Evolutionary conservation across 2,797 vertebrate genomes (phyloP).

Genomic region (Picus viridis): DNA sequence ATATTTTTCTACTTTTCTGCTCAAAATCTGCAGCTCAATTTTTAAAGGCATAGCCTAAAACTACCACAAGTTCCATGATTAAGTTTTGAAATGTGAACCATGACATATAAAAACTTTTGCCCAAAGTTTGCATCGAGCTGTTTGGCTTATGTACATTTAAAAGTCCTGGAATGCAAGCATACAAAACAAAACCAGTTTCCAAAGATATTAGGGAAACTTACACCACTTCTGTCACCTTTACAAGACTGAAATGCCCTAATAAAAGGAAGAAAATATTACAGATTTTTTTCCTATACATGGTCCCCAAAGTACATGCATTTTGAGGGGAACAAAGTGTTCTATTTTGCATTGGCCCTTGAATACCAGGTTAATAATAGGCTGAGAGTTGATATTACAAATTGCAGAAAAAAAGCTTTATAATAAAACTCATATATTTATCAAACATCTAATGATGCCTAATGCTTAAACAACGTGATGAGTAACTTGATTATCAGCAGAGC

Average conservation of each 20-base stretch:
- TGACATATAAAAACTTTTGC: not conserved
- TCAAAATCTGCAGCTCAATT: no score
- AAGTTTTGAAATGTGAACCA: not conserved
- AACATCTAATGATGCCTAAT: constrained; percentile 38
- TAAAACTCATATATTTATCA: constrained; percentile 21
- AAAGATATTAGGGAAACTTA: not conserved
- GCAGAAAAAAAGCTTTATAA: not conserved
- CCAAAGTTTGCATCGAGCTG: not conserved
- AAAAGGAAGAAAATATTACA: not conserved
- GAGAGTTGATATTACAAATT: not conserved
- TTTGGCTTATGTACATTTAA: not conserved
- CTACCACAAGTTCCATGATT: not conserved
- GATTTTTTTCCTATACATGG: not conserved
- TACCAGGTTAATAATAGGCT: not conserved
- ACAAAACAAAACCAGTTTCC: not conserved
- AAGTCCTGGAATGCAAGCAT: not conserved
- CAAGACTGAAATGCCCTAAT: not conserved
- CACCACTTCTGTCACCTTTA: not conserved
- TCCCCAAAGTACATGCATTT: not conserved
- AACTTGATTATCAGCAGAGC: constrained; percentile 51
- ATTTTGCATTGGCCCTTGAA: not conserved
- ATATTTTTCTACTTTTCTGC: no score
- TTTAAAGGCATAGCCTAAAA: no score
- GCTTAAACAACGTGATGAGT: constrained; percentile 45
- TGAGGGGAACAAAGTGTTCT: not conserved